Percentiles rank a stretch among this genome's conserved stretches.
Conservation (phyloP, 2,113 vertebrate genomes). For the Poecile atricapillus region DNA sequence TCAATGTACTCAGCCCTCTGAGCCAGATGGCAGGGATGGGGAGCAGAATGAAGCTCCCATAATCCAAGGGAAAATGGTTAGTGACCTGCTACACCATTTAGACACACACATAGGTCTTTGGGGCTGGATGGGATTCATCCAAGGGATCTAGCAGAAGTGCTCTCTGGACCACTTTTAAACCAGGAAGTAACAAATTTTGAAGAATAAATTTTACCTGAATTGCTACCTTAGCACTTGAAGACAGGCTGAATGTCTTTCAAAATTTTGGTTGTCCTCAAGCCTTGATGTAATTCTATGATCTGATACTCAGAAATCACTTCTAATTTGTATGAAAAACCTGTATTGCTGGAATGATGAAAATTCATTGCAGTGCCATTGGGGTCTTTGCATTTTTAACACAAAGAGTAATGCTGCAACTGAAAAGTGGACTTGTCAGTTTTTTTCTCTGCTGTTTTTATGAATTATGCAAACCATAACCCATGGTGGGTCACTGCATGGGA, state of each 20-base stretch:
- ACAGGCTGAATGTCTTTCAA: not conserved
- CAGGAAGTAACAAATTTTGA: not conserved
- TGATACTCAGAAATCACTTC: not conserved
- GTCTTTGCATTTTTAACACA: not conserved
- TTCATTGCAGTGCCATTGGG: not conserved
- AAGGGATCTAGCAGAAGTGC: not conserved
- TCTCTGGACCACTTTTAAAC: not conserved
- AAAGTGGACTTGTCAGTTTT: not conserved
- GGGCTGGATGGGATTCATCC: not conserved
- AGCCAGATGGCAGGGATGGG: not conserved
- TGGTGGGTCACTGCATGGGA: rapidly evolving
- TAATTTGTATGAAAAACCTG: not conserved
- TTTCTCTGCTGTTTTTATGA: not conserved
- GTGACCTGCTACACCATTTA: not conserved
- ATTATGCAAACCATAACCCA: not conserved
- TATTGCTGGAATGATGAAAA: not conserved
- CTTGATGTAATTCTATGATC: not conserved
- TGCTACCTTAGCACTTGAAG: not conserved
- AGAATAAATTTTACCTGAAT: not conserved
- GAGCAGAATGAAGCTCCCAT: not conserved
- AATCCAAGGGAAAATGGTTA: not conserved
- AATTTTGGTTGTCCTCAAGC: not conserved
- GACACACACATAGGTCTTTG: not conserved
- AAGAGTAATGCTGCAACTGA: not conserved
- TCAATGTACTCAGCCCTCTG: not conserved